Percentiles rank a stretch among this genome's conserved stretches.
phyloP scores from a whole-genome alignment of 2,888 invertebrate species.

The Dimorphilus gyrociliatus region DNA sequence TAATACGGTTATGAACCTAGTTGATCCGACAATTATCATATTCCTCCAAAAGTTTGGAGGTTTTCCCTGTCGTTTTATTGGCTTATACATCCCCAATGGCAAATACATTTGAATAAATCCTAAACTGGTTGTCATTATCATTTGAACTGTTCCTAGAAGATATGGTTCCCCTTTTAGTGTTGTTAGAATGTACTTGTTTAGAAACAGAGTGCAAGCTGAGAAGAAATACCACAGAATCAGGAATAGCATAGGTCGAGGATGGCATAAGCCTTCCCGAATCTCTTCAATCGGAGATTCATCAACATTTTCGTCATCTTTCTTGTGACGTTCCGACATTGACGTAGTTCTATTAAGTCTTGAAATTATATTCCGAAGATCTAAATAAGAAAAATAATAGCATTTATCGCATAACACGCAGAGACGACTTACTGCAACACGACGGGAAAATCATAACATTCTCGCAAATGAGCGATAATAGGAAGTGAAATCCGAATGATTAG shows the following conservation, averaged over 20 bases:
- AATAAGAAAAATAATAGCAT: too few relatives aligned
- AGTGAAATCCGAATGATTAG: too few relatives aligned
- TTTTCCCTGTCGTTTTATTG: constrained; percentile 34
- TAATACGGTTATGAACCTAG: constrained; percentile 55
- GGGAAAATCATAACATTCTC: too few relatives aligned
- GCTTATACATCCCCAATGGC: constrained; percentile 52
- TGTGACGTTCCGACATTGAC: too few relatives aligned
- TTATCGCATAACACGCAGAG: too few relatives aligned
- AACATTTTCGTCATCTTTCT: too few relatives aligned
- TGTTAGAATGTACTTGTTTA: constrained; percentile 59
- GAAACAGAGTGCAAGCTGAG: constrained; percentile 56
- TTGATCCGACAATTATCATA: constrained; percentile 55
- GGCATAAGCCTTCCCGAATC: constrained; percentile 23
- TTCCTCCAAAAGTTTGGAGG: constrained; percentile 55
- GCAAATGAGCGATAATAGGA: too few relatives aligned
- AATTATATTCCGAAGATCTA: too few relatives aligned
- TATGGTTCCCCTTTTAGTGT: constrained; percentile 56
- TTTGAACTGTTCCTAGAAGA: constrained; percentile 55
- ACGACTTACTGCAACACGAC: too few relatives aligned
- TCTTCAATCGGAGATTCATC: too few relatives aligned
- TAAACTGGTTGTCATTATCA: constrained; percentile 55
- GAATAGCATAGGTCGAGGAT: constrained; percentile 21
- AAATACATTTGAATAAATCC: constrained; percentile 58
- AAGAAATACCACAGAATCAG: constrained; percentile 55
- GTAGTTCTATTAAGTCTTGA: too few relatives aligned